phyloP scores from a whole-genome alignment of 2,113 vertebrate genomes.

The Caloenas nicobarica region DNA sequence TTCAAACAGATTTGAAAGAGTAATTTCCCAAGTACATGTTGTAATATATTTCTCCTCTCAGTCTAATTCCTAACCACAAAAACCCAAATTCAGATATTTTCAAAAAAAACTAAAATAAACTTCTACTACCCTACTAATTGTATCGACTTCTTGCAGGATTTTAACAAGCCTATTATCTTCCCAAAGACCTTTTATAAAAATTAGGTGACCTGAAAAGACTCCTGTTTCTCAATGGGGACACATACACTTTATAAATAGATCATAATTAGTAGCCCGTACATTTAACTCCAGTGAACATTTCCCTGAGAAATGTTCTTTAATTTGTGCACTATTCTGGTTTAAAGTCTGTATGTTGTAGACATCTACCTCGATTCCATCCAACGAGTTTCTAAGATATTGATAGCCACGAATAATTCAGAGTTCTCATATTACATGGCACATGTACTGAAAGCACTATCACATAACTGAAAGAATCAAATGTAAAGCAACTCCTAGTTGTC shows the following conservation, averaged over 20 bases:
- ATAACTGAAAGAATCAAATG: background rate
- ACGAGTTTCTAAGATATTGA: background rate
- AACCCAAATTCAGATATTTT: background rate
- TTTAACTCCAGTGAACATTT: background rate
- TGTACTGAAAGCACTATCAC: background rate
- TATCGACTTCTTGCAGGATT: background rate
- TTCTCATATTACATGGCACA: background rate
- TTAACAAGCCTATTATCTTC: slow-evolving; percentile 8
- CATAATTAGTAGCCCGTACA: background rate
- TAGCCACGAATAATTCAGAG: background rate
- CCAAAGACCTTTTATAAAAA: background rate
- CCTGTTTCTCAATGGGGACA: background rate
- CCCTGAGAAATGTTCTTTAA: background rate
- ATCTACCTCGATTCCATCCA: background rate
- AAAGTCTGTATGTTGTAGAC: background rate
- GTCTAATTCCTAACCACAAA: background rate
- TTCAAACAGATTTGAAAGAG: background rate
- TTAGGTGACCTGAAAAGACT: background rate
- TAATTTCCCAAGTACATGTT: background rate
- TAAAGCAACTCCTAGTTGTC: background rate
- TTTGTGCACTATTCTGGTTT: background rate
- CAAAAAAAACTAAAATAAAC: background rate
- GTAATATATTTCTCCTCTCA: background rate
- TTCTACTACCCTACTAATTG: background rate
- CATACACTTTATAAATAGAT: background rate